Base-by-base conservation (phyloP, 2,888 invertebrate species). In the Catocala sponsa region DNA sequence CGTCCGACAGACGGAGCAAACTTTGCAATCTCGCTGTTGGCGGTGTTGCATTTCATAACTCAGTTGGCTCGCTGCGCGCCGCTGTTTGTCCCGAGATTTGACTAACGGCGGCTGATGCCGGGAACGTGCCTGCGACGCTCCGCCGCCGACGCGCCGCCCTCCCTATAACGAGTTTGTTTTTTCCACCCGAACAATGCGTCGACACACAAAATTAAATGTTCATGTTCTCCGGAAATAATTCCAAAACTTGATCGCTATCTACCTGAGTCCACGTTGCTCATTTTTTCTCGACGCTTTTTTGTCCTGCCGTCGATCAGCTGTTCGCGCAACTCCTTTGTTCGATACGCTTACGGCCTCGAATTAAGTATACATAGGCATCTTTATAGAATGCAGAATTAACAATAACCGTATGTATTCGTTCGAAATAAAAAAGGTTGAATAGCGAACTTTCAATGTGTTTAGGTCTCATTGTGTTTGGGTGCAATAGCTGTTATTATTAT, bases 1-100 rank as follows among this genome's bases (percentile, higher is more conserved):
- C 65, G 63, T 61, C 60, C 46, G 53, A 47, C 43, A 57, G 53
- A n/a, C 46, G 51, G 43, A 50, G 58, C 15, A 61, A 87, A 89
- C 84, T 87, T 87, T 51, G 73, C 81, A 80, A 83, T 85, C 79
- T 80, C 72, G 72, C 64, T 65, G 60, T 70, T 72, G 60, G 65
- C 70, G 75, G 80, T 81, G 75, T 81, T 79, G 72, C 65, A 68
- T 86, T 85, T 81, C 79, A 81, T 79, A 78, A 80, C 76, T 76
- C 60, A 59, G 70, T 69, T 70, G 63, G 61, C 60, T 72, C 62
- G 68, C 48, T 49, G 1, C 63, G 59, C 59, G 43, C 50, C 65
- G 62, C 48, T 80, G 78, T 80, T 79, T 79, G 76, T 66, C 35
- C 62, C 58, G 66, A 69, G 74, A 77, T 75, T 76, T 70, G 52